Base-by-base conservation (phyloP, 2,888 invertebrate species). In the Thymelicus lineola region DNA sequence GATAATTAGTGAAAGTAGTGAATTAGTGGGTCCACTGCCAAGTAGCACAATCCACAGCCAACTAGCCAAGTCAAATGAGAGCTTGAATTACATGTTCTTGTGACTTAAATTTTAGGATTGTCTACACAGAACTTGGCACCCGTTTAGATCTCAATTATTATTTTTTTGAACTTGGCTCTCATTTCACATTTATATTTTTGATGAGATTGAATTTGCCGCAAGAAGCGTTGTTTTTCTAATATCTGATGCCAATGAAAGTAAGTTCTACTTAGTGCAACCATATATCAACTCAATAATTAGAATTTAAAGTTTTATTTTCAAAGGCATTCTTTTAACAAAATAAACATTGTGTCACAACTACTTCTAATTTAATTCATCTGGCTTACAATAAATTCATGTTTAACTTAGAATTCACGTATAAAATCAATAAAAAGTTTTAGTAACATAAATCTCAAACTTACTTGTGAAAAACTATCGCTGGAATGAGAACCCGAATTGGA, bases 401-500 rank as follows among this genome's bases (percentile, higher is more conserved):
- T 10, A 42, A 12, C 12, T 9, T 12, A 42, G 4, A 10, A 12
- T 12, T 4, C 42, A 42, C 12, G 42, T 42, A 9, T 42, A 42
- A 61, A 28, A 12, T 15, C 50, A 50, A 63, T 42, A 55, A 57
- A 9, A 55, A 10, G 50, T 50, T 10, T 50, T 6, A 20, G 20
- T 17, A 50, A 53, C 20, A 53, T 53, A 50, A 50, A 50, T 50
- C 9, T 15, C 17, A n/a, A 74, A 72, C 75, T 89, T 91, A 96
- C 96, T 93, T 95, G 95, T 59, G 95, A 94, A 82, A 95, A 95
- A 78, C 96, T 96, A 77, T 95, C 96, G 76, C 95, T 96, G 74
- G 96, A 96, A 86, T 91, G 91, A 72, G 91, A 94, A 77, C 88
- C 91, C 71, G 89, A 93, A 80, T 90, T 93, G 70, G 95, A 94